These are phyloP conservation scores for Anas bahamensis DNA, from an alignment of 2,797 vertebrate species.

Conservation along the genomic window DNA sequence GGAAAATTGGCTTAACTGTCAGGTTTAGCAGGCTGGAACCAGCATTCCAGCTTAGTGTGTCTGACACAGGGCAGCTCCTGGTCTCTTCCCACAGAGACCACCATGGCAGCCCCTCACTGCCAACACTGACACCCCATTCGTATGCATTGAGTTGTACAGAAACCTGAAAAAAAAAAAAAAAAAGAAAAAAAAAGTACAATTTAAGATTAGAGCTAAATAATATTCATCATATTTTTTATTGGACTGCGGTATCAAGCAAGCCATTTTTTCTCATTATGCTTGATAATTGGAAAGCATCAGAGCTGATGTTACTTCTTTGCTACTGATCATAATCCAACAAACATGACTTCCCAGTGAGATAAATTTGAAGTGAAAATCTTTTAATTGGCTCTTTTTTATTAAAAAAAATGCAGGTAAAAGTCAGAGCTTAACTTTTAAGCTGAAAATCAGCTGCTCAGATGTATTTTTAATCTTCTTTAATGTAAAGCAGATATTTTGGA, in stretches of 20 bases:
- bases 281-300: neutral
- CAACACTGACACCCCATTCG: neutral
- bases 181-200: neutral
- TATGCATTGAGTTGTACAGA: neutral
- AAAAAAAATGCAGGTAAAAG: neutral
- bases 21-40: neutral
- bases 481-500: neutral
- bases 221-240: neutral
- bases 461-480: neutral
- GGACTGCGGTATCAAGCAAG: neutral
- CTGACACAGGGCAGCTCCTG: fast-evolving
- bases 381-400: neutral
- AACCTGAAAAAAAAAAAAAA: neutral
- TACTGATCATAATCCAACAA: neutral
- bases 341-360: neutral
- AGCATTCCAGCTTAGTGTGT: neutral
- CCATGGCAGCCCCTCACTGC: neutral
- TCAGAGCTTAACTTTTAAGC: neutral
- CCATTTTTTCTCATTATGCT: neutral
- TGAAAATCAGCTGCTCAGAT: neutral
- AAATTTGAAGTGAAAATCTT: neutral
- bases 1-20: neutral
- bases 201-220: neutral
- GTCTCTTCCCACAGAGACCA: neutral
- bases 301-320: neutral